These are phyloP conservation scores for Sinhomidia bicolor DNA, from an alignment of 2,888 invertebrate species.

Conservation along the genomic window DNA sequence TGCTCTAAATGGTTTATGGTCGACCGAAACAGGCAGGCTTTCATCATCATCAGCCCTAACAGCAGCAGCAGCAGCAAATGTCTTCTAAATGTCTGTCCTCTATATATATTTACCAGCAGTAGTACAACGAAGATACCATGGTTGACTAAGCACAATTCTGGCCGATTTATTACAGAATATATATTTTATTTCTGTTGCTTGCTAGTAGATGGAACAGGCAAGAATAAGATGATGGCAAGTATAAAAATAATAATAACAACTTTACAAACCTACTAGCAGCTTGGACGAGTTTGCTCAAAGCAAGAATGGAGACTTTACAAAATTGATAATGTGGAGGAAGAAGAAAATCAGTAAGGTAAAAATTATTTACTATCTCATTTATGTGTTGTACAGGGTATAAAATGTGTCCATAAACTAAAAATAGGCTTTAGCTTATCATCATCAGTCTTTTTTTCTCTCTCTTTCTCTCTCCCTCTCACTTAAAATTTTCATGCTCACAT, in stretches of 20 bases:
- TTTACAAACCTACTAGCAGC: background rate
- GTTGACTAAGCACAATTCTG: constrained; percentile 12
- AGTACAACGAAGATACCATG: constrained; percentile 27
- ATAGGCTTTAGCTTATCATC: background rate
- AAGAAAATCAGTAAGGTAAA: background rate
- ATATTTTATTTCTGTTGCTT: background rate
- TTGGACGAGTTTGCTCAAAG: background rate
- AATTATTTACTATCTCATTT: constrained; percentile 36
- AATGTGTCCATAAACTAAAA: constrained; percentile 14
- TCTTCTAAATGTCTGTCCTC: constrained; percentile 30
- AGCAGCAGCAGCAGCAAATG: too few species aligned
- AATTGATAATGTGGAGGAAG: background rate
- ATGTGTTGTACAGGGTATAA: constrained; percentile 13
- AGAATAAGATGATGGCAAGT: background rate
- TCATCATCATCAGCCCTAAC: constrained; percentile 33
- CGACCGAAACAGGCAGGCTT: constrained; percentile 40
- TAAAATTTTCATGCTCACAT: constrained; percentile 10
- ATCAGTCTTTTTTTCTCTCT: background rate
- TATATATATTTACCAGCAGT: constrained; percentile 6
- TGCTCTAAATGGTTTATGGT: constrained; percentile 43
- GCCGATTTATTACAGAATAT: constrained; percentile 37
- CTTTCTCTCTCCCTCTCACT: background rate
- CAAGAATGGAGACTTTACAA: background rate
- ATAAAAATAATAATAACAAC: background rate
- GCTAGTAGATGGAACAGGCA: background rate